phyloP scores from a whole-genome alignment of 2,888 invertebrate genomes.

The Pandemis heparana region DNA sequence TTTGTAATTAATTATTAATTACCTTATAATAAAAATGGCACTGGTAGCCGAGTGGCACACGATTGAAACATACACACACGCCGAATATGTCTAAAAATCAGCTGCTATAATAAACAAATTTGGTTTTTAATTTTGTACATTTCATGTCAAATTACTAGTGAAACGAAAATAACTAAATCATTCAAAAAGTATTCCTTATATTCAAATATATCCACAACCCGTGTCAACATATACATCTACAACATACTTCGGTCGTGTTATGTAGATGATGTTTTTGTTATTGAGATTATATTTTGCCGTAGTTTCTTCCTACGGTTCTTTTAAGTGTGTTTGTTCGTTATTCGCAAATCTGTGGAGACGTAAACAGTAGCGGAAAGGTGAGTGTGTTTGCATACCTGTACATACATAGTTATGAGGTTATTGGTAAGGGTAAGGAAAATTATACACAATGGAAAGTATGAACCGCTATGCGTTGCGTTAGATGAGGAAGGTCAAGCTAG shows the following conservation, averaged over 20 bases:
- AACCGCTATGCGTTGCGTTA: background rate
- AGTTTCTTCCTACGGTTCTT: background rate
- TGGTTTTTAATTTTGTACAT: no score
- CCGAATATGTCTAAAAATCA: no score
- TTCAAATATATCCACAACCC: background rate
- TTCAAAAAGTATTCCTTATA: no score
- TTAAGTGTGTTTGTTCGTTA: constrained; percentile 8
- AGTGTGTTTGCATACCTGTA: background rate
- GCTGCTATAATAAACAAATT: no score
- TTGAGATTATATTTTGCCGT: background rate
- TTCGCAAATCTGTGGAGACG: constrained; percentile 7
- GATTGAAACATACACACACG: no score
- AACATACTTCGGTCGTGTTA: background rate
- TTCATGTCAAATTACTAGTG: no score
- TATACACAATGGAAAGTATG: background rate
- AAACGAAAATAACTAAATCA: no score
- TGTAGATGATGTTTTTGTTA: constrained; percentile 15
- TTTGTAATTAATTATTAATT: no score
- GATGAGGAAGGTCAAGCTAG: no score
- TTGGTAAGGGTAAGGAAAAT: background rate
- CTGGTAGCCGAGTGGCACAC: no score
- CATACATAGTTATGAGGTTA: background rate
- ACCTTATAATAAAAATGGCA: no score
- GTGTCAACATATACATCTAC: background rate
- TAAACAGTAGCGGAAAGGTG: constrained; percentile 7